A percentile compares a stretch with the other conserved stretches of the same genome.
Conservation (phyloP, 2,797 vertebrate genomes). For the Poecilia velifera region DNA sequence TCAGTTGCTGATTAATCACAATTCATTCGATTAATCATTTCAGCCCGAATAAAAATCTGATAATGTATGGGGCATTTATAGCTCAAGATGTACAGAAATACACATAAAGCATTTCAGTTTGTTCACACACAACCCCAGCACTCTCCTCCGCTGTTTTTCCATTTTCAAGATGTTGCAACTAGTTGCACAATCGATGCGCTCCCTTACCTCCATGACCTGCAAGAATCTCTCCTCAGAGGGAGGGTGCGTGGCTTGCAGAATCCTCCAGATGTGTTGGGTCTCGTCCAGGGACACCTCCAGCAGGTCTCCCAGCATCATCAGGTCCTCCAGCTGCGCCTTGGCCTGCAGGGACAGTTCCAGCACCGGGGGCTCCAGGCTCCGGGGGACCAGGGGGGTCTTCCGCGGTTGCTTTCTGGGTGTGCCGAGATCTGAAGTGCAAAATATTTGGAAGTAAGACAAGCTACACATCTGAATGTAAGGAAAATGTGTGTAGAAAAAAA, state of each 20-base stretch:
- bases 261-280: conserved; percentile 98
- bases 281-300: conserved; percentile 97
- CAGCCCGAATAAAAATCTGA: no score
- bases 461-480: not conserved
- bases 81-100: not conserved
- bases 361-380: conserved; percentile 95
- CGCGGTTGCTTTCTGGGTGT: conserved; percentile 95
- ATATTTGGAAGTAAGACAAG: conserved; percentile 7
- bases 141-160: not conserved
- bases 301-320: conserved; percentile 98
- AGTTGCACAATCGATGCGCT: conserved; percentile 43
- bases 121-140: not conserved
- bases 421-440: conserved; percentile 79
- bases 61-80: not conserved
- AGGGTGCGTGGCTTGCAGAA: conserved; percentile 96
- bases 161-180: conserved; percentile 19
- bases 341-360: conserved; percentile 92
- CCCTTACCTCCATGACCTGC: conserved; percentile 93
- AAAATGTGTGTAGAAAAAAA: not conserved
- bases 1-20: no score
- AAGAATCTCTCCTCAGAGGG: conserved; percentile 96
- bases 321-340: conserved; percentile 93
- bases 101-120: not conserved
- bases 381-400: conserved; percentile 94
- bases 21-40: no score